Conservation (phyloP, 2,113 vertebrate genomes). For the Trichomycterus rosablanca region DNA sequence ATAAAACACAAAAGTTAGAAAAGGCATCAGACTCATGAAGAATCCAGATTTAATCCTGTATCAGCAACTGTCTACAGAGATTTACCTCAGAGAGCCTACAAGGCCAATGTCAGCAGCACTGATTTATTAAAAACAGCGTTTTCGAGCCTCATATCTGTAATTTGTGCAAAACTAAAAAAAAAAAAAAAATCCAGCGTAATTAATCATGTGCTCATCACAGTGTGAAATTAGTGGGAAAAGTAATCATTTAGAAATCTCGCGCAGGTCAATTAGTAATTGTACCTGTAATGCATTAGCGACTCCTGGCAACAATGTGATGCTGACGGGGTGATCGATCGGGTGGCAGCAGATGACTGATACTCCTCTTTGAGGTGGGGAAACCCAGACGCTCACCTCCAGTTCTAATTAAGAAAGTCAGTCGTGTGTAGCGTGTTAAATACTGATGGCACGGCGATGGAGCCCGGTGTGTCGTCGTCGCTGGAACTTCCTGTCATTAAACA, state of each 20-base stretch:
- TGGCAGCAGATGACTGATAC: conserved; percentile 35
- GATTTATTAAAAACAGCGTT: not conserved
- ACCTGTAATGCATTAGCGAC: conserved; percentile 13
- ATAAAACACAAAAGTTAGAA: too few relatives aligned
- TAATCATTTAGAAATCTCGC: conserved; percentile 41
- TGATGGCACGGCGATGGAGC: conserved; percentile 19
- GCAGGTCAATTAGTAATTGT: conserved; percentile 36
- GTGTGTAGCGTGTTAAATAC: conserved; percentile 33
- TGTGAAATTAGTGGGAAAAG: conserved; percentile 42
- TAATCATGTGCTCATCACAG: conserved; percentile 33
- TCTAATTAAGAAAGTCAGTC: conserved; percentile 38
- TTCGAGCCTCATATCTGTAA: conserved; percentile 16
- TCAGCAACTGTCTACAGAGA: too few relatives aligned
- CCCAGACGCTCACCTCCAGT: conserved; percentile 25
- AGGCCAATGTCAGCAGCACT: not conserved
- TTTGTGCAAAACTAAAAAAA: conserved; percentile 26
- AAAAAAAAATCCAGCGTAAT: conserved; percentile 25
- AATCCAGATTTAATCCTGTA: too few relatives aligned
- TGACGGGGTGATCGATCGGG: conserved; percentile 32
- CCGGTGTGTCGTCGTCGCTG: not conserved
- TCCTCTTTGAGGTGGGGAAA: conserved; percentile 23
- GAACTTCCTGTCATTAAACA: conserved; percentile 19
- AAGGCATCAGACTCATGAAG: too few relatives aligned
- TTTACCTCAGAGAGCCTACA: too few relatives aligned
- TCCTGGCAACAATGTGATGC: conserved; percentile 26